phyloP scores from a whole-genome alignment of 2,888 invertebrate genomes.

The Byasa hedistus region DNA sequence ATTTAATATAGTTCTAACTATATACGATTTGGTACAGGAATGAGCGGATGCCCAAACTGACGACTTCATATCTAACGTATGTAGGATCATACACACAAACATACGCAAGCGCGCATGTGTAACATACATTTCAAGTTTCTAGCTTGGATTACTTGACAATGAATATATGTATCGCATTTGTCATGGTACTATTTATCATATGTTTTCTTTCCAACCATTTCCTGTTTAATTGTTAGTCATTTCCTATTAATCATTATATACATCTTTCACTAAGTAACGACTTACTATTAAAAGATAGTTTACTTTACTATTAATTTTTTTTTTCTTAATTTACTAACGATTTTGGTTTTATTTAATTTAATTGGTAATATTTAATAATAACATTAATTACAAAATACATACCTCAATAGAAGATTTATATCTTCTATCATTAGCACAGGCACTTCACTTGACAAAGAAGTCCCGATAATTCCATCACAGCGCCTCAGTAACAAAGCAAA shows the following conservation, averaged over 20 bases:
- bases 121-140: neutral
- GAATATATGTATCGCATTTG: neutral
- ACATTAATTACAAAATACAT: neutral
- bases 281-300: neutral
- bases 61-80: neutral
- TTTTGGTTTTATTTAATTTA: neutral
- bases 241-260: neutral
- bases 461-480: conserved; percentile 12
- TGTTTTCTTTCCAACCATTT: too few species aligned
- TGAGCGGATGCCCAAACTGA: too few species aligned
- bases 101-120: neutral
- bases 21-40: too few species aligned
- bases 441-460: neutral
- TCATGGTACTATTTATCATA: neutral
- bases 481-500: conserved; percentile 7
- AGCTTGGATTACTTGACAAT: neutral
- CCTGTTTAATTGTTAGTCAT: neutral
- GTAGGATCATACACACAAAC: neutral
- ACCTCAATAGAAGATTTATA: conserved; percentile 8
- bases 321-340: too few species aligned
- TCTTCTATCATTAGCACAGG: neutral
- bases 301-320: too few species aligned
- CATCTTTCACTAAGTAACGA: too few species aligned
- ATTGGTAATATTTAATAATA: neutral
- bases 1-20: too few species aligned